Base-by-base conservation (phyloP, 2,113 vertebrate genomes). In the Istiophorus platypterus region DNA sequence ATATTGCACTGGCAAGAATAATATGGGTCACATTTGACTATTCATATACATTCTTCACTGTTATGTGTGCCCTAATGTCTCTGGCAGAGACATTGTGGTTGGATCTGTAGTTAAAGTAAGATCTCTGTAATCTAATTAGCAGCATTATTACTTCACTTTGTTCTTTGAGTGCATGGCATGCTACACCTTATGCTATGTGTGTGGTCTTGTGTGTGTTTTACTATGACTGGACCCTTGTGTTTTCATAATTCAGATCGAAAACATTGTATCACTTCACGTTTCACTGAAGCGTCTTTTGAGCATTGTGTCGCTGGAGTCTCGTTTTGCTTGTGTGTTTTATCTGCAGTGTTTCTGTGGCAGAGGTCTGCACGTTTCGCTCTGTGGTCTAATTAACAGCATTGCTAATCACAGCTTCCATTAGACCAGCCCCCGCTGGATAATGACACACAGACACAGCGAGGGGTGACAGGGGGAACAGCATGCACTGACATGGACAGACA, bases 381-480 rank as follows among this genome's bases (percentile, higher is more conserved):
- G 92, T 91, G 92, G 92, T 93, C 92, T 94, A 93, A 94, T 94
- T 94, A 94, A 94, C 93, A 92, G 93, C 93, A 91, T 93, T 92
- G 93, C 92, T 94, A 94, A 94, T 94, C 92, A 94, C 93, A 94
- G 92, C 93, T 90, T 92, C 92, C 91, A 94, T 94, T 94, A 94
- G 91, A 92, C 88, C 89, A 91, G 85, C 93, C 88, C 93, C 93
- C 85, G 89, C 91, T 86, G 92, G 89, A 92, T 92, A 93, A 93
- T 92, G 91, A 93, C 92, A 93, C 93, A 92, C 89, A 74, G 84
- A 89, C 93, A 90, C 92, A 93, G 92, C 93, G 69, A 90, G 92
- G 89, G 91, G 89, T 51, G 81, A 93, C 92, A 89, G 88, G 85
- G 85, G 87, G 80, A 93, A 93, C 92, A 93, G 91, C 93, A 93